Evolutionary conservation across 2,888 invertebrate species (phyloP), one percentile per base, ranked within the genome.

Genomic region (Galerucella nymphaeae): DNA sequence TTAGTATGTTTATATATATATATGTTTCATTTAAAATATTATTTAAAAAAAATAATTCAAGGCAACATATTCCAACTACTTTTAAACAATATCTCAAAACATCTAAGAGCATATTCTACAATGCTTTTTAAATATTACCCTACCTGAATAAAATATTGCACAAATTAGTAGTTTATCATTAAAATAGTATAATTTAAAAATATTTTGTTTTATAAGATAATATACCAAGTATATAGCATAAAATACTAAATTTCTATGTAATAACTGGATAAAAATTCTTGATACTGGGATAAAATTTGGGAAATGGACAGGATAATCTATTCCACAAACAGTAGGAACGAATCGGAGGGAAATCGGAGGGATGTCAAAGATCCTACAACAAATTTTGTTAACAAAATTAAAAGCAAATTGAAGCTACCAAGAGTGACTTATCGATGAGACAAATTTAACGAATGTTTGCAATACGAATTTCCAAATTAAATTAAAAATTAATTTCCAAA

Each of bases 271-370:
- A 45, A 9, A 18, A 53, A 16, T 53, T 53, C 53, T 18, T 53
- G 53, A 53, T 53, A 16, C 53, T 10, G 53, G 53, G 53, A 53
- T 18, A 53, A 53, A 53, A 18, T 53, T 18, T 53, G 53, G 18
- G 9, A 16, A 53, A 53, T 18, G 10, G 16, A 16, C n/a, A 53
- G 18, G 10, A 53, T 16, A 18, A 18, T 10, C 18, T 18, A 53
- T 18, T 53, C 53, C n/a, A 18, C 53, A 18, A 53, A 16, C 3
- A 53, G 2, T 53, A 53, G 11, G 53, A 18, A 53, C 9, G 18
- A 53, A 53, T 53, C 9, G n/a, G n/a, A n/a, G 48, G 48, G n/a
- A 50, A 6, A 42, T 11, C 14, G 18, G n/a, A 1, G 14, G 1
- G n/a, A 16, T 53, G 10, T 16, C 53, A 16, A 16, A 16, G 10